Base-by-base conservation (phyloP, 2,888 invertebrate genomes). In the Tenthredo scrophulariae region DNA sequence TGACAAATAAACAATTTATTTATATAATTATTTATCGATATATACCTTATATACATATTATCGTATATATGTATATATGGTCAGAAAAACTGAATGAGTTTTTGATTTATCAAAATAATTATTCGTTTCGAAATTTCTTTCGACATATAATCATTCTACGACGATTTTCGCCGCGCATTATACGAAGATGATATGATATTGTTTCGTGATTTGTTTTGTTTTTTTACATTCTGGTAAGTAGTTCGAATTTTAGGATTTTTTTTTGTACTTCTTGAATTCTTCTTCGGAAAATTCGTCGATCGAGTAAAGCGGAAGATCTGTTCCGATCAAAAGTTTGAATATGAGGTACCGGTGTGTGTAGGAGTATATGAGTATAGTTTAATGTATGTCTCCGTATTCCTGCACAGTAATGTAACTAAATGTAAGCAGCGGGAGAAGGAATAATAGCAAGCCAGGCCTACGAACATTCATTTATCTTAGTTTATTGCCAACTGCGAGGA, bases 381-480 rank as follows among this genome's bases (percentile, higher is more conserved):
- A 67, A 67, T 83, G 83, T 83, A 67, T 43, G 67, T 83, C 83
- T 83, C 83, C 83, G 83, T 83, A 83, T 83, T 83, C 83, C 67
- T 83, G 67, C 67, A 83, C 87, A 87, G 87, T 89, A 89, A 88
- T 88, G 87, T 88, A 89, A 91, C 90, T 91, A 91, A 91, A 91
- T 91, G 91, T 90, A 91, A 91, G 90, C 91, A 91, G 89, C 90
- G 91, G 89, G 89, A 89, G 89, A 91, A 91, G 91, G 91, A 91
- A 91, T 91, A 91, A 91, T 91, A 91, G 91, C 89, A 43, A 88
- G 89, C 87, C 89, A 88, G 87, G 89, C 89, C 90, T 89, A 89
- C 88, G 89, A 88, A 90, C 91, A 91, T 91, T 91, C 91, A 91
- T 91, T 91, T 91, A 91, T 91, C 91, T 91, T 91, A 91, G 91